Evolutionary conservation across 2,888 invertebrate genomes (phyloP).

Genomic region (Heteromyza rotundicornis): DNA sequence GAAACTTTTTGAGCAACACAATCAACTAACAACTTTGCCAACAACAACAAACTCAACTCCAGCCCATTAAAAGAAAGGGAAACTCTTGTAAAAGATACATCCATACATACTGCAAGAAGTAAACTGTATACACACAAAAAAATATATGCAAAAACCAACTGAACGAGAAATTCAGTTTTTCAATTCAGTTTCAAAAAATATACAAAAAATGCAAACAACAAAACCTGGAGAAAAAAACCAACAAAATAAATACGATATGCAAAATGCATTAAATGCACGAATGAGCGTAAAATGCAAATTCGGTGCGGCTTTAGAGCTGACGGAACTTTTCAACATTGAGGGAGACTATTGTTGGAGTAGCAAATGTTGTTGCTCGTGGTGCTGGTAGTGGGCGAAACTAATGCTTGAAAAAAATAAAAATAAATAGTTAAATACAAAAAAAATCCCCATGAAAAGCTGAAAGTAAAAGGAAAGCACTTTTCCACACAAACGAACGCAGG

Average conservation of each 20-base stretch:
- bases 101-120: background rate
- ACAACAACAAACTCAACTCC: background rate
- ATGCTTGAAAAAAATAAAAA: conserved; percentile 12
- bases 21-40: background rate
- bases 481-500: too few species aligned
- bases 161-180: background rate
- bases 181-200: background rate
- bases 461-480: conserved; percentile 54
- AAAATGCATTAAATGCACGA: conserved; percentile 38
- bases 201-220: background rate
- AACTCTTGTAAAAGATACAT: background rate
- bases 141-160: background rate
- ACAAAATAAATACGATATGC: background rate
- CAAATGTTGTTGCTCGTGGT: background rate
- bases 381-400: conserved; percentile 22
- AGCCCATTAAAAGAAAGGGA: background rate
- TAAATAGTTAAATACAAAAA: conserved; percentile 20
- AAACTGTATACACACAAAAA: background rate
- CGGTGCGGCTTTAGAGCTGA: background rate
- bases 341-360: background rate
- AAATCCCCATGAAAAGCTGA: conserved; percentile 45
- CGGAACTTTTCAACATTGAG: background rate
- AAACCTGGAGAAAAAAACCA: background rate
- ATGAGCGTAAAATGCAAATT: conserved; percentile 33
- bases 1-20: too few species aligned